Conservation (phyloP, 2,797 vertebrate genomes). For the Neoniphon sammara region DNA sequence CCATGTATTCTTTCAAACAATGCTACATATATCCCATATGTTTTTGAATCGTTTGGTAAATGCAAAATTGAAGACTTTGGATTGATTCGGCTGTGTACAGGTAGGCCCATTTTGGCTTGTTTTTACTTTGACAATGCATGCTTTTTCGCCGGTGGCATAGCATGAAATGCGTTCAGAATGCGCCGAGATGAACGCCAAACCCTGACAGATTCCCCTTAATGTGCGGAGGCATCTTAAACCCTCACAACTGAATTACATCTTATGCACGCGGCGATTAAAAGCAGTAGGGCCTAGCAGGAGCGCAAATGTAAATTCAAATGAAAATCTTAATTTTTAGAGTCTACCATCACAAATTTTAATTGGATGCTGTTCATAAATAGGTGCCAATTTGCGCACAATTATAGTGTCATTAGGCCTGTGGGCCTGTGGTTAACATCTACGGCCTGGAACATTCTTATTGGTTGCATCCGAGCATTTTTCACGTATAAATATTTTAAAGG, state of each 20-base stretch:
- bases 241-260: not conserved
- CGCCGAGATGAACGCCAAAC: slow-evolving; percentile 23
- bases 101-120: slow-evolving; percentile 50
- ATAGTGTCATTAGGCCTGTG: slow-evolving; percentile 12
- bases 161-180: slow-evolving; percentile 33
- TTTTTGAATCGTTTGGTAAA: slow-evolving; percentile 33
- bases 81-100: slow-evolving; percentile 60
- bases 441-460: fast-evolving
- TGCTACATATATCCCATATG: slow-evolving; percentile 54
- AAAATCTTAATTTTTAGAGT: not conserved
- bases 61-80: slow-evolving; percentile 26
- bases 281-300: not conserved
- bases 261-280: not conserved
- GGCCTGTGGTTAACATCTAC: slow-evolving; percentile 27
- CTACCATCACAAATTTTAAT: slow-evolving; percentile 5
- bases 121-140: not conserved
- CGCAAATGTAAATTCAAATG: slow-evolving; percentile 9
- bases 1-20: slow-evolving; percentile 57
- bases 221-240: slow-evolving; percentile 25
- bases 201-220: not conserved
- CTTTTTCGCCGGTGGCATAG: not conserved
- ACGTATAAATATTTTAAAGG: slow-evolving; percentile 58
- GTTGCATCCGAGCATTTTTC: slow-evolving; percentile 2
- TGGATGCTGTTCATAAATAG: slow-evolving; percentile 36
- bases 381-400: slow-evolving; percentile 49